phyloP scores from a whole-genome alignment of 1,140 invertebrate genomes.

The Papilio glaucus region DNA sequence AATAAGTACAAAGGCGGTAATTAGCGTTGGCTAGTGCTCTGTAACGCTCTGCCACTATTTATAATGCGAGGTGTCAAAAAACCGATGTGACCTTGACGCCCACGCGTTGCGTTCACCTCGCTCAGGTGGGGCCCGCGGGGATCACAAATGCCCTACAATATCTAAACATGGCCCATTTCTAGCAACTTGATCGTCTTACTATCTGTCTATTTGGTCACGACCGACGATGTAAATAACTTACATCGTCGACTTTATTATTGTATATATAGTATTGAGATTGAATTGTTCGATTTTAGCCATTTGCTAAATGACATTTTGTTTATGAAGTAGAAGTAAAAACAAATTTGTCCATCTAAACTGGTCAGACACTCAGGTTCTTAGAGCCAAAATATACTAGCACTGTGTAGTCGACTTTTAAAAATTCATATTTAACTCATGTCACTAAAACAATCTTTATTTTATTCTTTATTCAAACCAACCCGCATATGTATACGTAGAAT shows the following conservation, averaged over 20 bases:
- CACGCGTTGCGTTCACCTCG: conserved; percentile 79
- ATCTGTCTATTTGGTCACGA: conserved; percentile 10
- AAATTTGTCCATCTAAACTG: too few species aligned
- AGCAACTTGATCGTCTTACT: not conserved
- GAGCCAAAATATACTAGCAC: not conserved
- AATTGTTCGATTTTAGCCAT: not conserved
- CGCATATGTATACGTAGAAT: conserved; percentile 59
- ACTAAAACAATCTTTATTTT: conserved; percentile 25
- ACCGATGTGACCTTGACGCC: conserved; percentile 78
- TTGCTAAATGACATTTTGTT: not conserved
- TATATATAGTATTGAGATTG: not conserved
- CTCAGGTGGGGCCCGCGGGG: conserved; percentile 71
- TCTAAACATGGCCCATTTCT: conserved; percentile 45
- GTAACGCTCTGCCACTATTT: conserved; percentile 67
- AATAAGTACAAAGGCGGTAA: conserved; percentile 42
- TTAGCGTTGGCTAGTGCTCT: conserved; percentile 52
- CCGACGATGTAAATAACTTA: conserved; percentile 19
- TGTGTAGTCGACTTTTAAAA: not conserved
- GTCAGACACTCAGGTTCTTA: not conserved
- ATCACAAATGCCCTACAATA: conserved; percentile 60
- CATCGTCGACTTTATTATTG: too few species aligned
- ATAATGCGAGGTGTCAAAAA: conserved; percentile 80
- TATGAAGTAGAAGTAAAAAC: not conserved
- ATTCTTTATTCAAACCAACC: conserved; percentile 39
- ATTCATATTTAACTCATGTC: not conserved